A percentile compares a stretch with the other conserved stretches of the same genome.
phyloP scores from a whole-genome alignment of 2,113 vertebrate species.

The Halcyon senegalensis region DNA sequence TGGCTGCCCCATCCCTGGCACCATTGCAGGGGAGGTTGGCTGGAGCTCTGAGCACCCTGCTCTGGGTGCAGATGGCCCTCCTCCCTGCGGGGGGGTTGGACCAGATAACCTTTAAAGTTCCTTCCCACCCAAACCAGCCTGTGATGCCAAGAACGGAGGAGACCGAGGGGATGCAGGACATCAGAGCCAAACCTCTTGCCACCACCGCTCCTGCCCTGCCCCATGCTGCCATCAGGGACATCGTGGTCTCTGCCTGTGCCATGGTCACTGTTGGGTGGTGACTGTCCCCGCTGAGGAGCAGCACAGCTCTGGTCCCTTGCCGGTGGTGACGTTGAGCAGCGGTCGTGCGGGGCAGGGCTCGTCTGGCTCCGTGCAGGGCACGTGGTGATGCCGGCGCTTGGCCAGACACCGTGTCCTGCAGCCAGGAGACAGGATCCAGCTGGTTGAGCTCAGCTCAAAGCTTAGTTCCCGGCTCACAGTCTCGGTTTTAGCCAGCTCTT shows the following conservation, averaged over 20 bases:
- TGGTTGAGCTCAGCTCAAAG: background rate
- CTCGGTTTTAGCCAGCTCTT: background rate
- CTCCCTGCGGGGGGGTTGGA: too few species aligned
- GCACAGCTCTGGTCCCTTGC: background rate
- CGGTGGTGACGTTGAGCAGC: too few species aligned
- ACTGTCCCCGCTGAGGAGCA: too few species aligned
- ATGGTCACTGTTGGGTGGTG: background rate
- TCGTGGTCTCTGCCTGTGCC: background rate
- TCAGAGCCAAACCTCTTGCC: background rate
- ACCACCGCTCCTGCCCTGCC: background rate
- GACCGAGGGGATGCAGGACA: background rate
- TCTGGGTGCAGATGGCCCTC: too few species aligned
- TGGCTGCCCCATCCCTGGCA: too few species aligned
- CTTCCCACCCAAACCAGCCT: too few species aligned
- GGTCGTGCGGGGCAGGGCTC: too few species aligned
- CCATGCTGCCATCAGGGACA: background rate
- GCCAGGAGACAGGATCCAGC: background rate
- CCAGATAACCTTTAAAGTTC: too few species aligned
- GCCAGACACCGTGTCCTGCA: accelerated
- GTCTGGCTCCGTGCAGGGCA: too few species aligned
- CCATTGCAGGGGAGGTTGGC: too few species aligned
- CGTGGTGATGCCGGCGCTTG: accelerated
- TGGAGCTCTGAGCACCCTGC: too few species aligned
- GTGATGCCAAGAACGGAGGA: too few species aligned
- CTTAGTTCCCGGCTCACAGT: background rate